Conservation (phyloP, 2,113 vertebrate species). For the Triplophysa rosa region DNA sequence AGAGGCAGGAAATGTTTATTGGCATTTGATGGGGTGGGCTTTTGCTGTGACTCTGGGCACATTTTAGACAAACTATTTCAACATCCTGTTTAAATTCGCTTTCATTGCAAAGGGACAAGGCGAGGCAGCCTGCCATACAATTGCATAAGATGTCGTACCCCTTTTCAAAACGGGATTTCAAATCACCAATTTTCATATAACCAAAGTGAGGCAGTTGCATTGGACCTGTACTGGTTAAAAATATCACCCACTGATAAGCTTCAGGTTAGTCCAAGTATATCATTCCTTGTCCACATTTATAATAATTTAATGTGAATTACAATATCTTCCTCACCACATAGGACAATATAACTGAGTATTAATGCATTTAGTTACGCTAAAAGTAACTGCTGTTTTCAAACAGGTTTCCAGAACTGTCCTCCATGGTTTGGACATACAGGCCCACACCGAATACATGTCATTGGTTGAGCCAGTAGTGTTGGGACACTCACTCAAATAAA, state of each 20-base stretch:
- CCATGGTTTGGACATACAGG: too few relatives aligned
- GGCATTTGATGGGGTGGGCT: conserved; percentile 82
- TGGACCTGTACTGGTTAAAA: background rate
- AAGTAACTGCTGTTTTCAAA: too few relatives aligned
- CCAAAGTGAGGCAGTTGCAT: background rate
- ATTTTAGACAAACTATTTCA: conserved; percentile 87
- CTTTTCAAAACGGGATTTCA: background rate
- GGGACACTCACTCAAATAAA: too few relatives aligned
- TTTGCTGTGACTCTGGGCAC: conserved; percentile 76
- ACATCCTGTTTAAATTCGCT: conserved; percentile 86
- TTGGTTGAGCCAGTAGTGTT: too few relatives aligned
- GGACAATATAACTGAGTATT: background rate
- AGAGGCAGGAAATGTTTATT: conserved; percentile 89
- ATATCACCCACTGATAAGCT: background rate
- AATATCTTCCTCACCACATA: background rate
- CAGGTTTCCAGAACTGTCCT: too few relatives aligned
- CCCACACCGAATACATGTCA: too few relatives aligned
- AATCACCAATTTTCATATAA: background rate
- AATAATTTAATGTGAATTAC: background rate
- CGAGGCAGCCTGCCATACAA: conserved; percentile 52
- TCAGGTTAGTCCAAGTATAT: background rate
- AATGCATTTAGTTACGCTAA: too few relatives aligned
- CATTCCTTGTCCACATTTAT: too few relatives aligned
- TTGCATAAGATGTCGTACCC: conserved; percentile 64
- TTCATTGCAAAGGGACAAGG: conserved; percentile 54